Percentiles rank a stretch among this genome's conserved stretches.
phyloP scores from a whole-genome alignment of 2,797 vertebrate genomes.

The Dromococcyx pavoninus region DNA sequence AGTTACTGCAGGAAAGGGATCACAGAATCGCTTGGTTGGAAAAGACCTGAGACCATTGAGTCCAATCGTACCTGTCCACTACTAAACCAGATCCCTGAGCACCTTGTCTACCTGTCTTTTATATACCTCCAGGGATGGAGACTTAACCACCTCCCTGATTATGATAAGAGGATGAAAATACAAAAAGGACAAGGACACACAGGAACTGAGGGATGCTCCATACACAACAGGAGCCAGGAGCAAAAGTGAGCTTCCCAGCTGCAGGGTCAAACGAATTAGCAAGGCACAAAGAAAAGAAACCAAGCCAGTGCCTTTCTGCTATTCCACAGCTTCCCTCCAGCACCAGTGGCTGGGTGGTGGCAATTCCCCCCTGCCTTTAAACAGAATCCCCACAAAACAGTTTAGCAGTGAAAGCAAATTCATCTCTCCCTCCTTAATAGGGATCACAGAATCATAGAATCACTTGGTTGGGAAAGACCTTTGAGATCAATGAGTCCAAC shows the following conservation, averaged over 20 bases:
- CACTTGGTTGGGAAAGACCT: too few relatives aligned
- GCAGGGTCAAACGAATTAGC: neutral
- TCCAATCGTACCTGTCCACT: too few relatives aligned
- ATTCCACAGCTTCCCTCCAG: neutral
- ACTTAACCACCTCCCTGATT: too few relatives aligned
- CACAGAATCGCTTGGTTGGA: too few relatives aligned
- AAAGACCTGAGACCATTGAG: too few relatives aligned
- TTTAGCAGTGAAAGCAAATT: neutral
- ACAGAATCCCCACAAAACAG: neutral
- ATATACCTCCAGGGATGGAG: too few relatives aligned
- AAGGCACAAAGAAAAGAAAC: neutral
- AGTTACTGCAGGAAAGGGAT: neutral
- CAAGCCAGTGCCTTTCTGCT: neutral
- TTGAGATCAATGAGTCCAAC: too few relatives aligned
- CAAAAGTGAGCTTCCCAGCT: neutral
- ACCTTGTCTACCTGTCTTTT: too few relatives aligned
- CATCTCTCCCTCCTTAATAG: neutral
- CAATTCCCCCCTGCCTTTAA: neutral
- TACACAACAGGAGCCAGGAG: neutral
- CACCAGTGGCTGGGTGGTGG: neutral
- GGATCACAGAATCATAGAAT: too few relatives aligned
- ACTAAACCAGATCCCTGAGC: too few relatives aligned
- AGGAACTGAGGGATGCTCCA: neutral
- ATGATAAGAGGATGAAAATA: neutral
- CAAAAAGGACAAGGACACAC: rapidly evolving